phyloP scores from a whole-genome alignment of 2,113 vertebrate species.

The Oophaga pumilio region DNA sequence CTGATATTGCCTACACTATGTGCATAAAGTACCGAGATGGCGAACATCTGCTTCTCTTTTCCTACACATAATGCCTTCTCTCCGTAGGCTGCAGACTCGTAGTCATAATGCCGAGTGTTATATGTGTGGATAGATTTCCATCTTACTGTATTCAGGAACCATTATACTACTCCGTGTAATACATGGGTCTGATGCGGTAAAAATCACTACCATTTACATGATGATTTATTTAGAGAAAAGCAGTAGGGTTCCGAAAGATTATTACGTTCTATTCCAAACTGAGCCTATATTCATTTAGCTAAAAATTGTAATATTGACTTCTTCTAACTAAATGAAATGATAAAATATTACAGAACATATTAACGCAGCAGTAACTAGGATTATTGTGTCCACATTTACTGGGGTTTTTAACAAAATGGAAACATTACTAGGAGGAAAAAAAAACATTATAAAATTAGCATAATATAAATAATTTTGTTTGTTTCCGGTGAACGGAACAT shows the following conservation, averaged over 20 bases:
- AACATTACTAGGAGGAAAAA: neutral
- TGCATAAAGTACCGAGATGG: slow-evolving; percentile 25
- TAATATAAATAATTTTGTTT: neutral
- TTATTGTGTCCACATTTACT: neutral
- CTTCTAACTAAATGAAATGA: neutral
- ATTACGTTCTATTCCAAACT: neutral
- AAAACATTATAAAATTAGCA: neutral
- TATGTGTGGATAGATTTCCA: neutral
- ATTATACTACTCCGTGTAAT: neutral
- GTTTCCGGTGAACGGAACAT: too few species aligned
- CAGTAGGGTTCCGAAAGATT: neutral
- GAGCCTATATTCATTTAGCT: neutral
- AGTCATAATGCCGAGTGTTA: neutral
- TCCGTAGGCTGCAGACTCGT: neutral
- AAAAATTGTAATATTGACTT: neutral
- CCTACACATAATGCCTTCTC: neutral
- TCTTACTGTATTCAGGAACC: neutral
- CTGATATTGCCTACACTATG: slow-evolving; percentile 20
- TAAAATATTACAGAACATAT: neutral
- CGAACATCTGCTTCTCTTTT: neutral
- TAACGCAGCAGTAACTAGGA: neutral
- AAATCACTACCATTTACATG: slow-evolving; percentile 10
- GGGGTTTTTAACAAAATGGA: neutral
- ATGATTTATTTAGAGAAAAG: neutral
- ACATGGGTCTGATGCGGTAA: neutral